Evolutionary conservation across 1,140 invertebrate genomes (phyloP), one percentile per base, ranked within the genome.

Genomic region (Ganaspis sp.): DNA sequence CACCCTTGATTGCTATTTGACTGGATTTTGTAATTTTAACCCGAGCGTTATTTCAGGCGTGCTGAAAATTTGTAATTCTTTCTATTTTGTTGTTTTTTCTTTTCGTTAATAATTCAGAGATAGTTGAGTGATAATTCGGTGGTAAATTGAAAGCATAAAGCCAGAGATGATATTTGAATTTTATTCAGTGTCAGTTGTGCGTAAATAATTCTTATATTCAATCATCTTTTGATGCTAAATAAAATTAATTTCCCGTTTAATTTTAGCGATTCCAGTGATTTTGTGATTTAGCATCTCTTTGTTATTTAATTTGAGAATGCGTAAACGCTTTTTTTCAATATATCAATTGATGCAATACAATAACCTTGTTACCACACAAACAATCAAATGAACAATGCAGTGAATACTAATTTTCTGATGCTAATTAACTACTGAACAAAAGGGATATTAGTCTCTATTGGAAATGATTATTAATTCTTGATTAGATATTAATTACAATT

Each of bases 361-460:
- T 54, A 11, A 54, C 53, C 6, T 54, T 23, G 5, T 54, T 19
- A 54, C n/a, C 53, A 54, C 9, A 17, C 19, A 54, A 23, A 54
- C 19, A 23, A 23, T 54, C 4, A 23, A 21, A 54, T 23, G 19
- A 19, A 53, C 19, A 11, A 23, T 23, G 1, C 53, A 54, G 17
- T 54, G 6, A 54, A 23, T 54, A 54, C 21, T 54, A 54, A 54
- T 54, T 54, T 54, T 54, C 53, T 23, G 53, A 9, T 23, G 53
- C 53, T 54, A 54, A 54, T 54, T 54, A 54, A 54, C 9, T 9
- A 19, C 9, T 11, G 17, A 6, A 54, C 53, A 54, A 54, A 23
- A 19, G 19, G 53, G 19, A 54, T 21, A 23, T 54, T 54, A 54
- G 53, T 54, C 53, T 54, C 21, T 0, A 23, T 54, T 54, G 19